phyloP scores from a whole-genome alignment of 2,797 vertebrate species.

The Oryzias sinensis region DNA sequence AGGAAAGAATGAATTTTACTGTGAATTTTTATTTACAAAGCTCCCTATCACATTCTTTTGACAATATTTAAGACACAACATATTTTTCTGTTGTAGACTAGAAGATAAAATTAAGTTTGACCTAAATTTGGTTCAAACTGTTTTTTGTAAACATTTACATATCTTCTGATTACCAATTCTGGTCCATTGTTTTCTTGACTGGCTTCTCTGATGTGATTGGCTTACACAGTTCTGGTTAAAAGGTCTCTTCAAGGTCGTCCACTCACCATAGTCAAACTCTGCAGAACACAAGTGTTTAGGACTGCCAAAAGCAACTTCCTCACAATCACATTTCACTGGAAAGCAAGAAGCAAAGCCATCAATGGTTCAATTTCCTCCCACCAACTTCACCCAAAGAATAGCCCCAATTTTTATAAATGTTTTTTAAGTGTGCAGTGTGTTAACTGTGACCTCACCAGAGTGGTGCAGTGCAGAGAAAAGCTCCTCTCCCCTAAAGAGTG shows the following conservation, averaged over 20 bases:
- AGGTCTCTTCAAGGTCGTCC: accelerated
- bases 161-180: background rate
- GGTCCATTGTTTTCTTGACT: background rate
- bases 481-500: conserved; percentile 86
- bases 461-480: conserved; percentile 95
- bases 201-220: background rate
- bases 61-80: too few species aligned
- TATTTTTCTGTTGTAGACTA: too few species aligned
- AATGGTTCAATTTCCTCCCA: background rate
- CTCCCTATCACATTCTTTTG: background rate
- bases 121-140: too few species aligned
- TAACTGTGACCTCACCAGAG: conserved; percentile 81
- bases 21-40: background rate
- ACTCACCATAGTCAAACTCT: conserved; percentile 92
- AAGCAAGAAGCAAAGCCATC: conserved; percentile 11
- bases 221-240: conserved; percentile 4
- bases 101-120: too few species aligned
- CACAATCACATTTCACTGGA: conserved; percentile 84
- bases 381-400: background rate
- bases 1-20: background rate
- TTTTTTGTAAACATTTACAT: background rate
- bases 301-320: conserved; percentile 84
- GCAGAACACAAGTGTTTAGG: conserved; percentile 87
- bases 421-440: conserved; percentile 21
- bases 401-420: too few species aligned